phyloP scores from a whole-genome alignment of 2,797 vertebrate genomes.

The Natrix natrix region DNA sequence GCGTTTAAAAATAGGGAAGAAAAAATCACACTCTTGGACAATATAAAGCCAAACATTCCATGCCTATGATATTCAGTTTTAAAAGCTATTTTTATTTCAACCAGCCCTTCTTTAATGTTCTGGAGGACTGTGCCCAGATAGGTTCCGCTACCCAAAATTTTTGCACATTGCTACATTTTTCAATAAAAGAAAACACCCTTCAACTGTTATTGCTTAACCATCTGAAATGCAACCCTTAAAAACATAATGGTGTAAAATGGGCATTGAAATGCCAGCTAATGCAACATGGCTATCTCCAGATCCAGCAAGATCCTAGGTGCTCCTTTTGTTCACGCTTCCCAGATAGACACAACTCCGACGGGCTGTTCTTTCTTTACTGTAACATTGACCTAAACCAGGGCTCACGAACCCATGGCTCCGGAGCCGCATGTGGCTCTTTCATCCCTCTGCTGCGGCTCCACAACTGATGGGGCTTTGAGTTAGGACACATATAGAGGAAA shows the following conservation, averaged over 20 bases:
- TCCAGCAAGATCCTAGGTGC: not conserved
- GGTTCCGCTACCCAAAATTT: not conserved
- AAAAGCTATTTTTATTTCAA: constrained; percentile 29
- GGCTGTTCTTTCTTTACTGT: not conserved
- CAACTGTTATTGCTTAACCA: not conserved
- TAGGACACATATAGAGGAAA: no score
- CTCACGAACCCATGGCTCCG: no score
- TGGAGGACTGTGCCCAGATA: constrained; percentile 29
- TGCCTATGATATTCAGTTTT: constrained; percentile 26
- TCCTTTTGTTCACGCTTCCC: not conserved
- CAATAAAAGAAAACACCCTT: not conserved
- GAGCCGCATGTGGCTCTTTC: no score
- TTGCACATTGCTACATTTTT: constrained; percentile 4
- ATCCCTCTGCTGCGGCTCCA: no score
- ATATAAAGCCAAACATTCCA: constrained; percentile 44
- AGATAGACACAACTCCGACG: not conserved
- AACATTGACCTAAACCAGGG: not conserved
- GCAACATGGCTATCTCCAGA: not conserved
- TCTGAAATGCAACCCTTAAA: constrained; percentile 20
- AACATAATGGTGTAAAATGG: not conserved
- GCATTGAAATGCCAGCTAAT: not conserved
- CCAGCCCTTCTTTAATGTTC: constrained; percentile 35
- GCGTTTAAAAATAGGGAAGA: constrained; percentile 51
- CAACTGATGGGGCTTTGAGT: no score
- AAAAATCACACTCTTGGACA: constrained; percentile 49